Percentiles rank a stretch among this genome's conserved stretches.
Conservation (phyloP, 2,888 invertebrate genomes). For the Oscheius onirici region DNA sequence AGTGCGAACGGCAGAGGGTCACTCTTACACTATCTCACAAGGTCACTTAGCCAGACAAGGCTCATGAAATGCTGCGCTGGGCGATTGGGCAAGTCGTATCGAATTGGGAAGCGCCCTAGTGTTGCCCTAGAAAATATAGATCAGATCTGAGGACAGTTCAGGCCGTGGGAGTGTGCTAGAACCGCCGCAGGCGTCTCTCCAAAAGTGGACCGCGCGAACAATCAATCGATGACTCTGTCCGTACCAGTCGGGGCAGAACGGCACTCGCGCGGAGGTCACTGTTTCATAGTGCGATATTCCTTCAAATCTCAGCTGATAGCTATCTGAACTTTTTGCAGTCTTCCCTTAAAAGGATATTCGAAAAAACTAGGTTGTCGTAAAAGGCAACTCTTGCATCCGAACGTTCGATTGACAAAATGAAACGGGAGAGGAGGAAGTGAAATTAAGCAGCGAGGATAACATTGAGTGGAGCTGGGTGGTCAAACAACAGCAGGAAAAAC, state of each 20-base stretch:
- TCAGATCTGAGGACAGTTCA: conserved; percentile 16
- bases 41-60: conserved; percentile 1
- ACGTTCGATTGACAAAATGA: background rate
- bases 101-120: background rate
- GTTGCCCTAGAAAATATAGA: conserved; percentile 10
- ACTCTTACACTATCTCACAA: conserved; percentile 23
- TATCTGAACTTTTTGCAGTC: background rate
- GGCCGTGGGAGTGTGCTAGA: conserved; percentile 16
- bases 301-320: conserved; percentile 14
- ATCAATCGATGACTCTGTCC: conserved; percentile 27
- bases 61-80: background rate
- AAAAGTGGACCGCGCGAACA: conserved; percentile 24
- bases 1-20: conserved; percentile 15
- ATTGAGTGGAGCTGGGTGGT: background rate
- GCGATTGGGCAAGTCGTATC: background rate
- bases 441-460: background rate
- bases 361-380: background rate
- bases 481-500: background rate
- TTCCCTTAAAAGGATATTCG: background rate
- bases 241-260: conserved; percentile 30
- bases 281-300: conserved; percentile 18
- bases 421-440: conserved; percentile 19
- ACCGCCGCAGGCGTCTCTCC: conserved; percentile 23
- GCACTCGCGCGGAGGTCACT: conserved; percentile 31
- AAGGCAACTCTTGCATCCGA: background rate